These are phyloP conservation scores for Biston betularia DNA, from an alignment of 2,888 invertebrate species.

Conservation along the genomic window DNA sequence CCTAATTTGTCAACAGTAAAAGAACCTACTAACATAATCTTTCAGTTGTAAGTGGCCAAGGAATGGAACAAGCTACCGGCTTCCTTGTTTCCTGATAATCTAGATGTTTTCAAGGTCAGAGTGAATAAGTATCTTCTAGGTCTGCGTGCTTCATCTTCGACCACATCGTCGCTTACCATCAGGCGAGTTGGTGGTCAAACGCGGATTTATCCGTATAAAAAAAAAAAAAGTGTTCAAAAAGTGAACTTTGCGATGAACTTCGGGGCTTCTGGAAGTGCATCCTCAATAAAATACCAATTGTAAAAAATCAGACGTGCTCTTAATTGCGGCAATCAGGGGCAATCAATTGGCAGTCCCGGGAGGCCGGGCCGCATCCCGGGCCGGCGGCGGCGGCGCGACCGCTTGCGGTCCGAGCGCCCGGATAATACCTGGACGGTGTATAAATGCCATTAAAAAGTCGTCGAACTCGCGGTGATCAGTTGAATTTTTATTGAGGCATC, in stretches of 20 bases:
- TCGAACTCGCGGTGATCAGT: constrained; percentile 40
- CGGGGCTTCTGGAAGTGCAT: constrained; percentile 31
- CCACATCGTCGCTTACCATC: no score
- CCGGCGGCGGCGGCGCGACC: neutral
- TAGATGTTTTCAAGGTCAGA: no score
- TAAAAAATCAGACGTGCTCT: constrained; percentile 34
- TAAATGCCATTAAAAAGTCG: constrained; percentile 45
- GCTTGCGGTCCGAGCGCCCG: neutral
- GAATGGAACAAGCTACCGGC: no score
- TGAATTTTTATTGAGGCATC: constrained; percentile 39
- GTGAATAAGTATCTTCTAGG: no score
- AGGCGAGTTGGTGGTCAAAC: no score
- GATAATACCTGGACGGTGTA: constrained; percentile 43
- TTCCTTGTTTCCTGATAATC: no score
- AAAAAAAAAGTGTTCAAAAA: constrained; percentile 16
- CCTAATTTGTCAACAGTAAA: no score
- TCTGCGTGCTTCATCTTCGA: no score
- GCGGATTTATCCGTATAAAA: no score
- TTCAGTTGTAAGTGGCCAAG: no score
- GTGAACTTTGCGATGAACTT: constrained; percentile 30
- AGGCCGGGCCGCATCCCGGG: neutral
- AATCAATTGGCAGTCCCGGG: constrained; percentile 41
- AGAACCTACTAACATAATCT: no score
- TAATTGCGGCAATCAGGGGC: constrained; percentile 41
- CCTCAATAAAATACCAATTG: constrained; percentile 43